These are phyloP conservation scores for Lysandra coridon DNA, from an alignment of 2,888 invertebrate genomes.

Conservation along the genomic window DNA sequence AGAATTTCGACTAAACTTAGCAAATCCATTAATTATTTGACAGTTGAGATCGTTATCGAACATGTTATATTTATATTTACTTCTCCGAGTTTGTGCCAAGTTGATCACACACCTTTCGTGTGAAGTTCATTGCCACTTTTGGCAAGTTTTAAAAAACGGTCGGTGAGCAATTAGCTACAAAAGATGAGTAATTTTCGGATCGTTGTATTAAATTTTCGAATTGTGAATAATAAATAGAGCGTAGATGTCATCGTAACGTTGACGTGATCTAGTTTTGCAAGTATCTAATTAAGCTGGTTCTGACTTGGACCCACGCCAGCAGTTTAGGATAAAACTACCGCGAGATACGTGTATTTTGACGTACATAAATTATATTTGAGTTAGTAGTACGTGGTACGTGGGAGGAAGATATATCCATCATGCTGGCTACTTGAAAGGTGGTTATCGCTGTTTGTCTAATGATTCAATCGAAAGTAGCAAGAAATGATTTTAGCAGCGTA, in stretches of 20 bases:
- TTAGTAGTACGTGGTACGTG: neutral
- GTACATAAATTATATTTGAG: conserved; percentile 15
- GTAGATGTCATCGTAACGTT: conserved; percentile 1
- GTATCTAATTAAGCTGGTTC: conserved; percentile 14
- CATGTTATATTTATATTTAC: neutral
- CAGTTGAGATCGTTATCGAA: neutral
- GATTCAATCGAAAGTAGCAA: neutral
- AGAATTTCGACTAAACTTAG: neutral
- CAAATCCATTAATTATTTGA: neutral
- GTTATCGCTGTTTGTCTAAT: neutral
- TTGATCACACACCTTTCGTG: neutral
- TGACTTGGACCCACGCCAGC: conserved; percentile 2
- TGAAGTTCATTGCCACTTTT: neutral
- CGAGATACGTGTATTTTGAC: conserved; percentile 12
- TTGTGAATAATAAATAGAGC: conserved; percentile 9
- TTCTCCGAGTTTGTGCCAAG: neutral
- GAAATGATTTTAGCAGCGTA: neutral
- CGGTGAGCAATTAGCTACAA: neutral
- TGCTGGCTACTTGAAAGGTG: neutral
- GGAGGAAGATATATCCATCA: conserved; percentile 5
- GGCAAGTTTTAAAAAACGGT: neutral
- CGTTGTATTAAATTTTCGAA: neutral
- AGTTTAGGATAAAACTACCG: conserved; percentile 15
- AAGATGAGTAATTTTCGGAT: neutral
- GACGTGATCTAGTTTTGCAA: conserved; percentile 11